These are phyloP conservation scores for Corvus hawaiiensis DNA, from an alignment of 2,113 vertebrate genomes.

Conservation along the genomic window DNA sequence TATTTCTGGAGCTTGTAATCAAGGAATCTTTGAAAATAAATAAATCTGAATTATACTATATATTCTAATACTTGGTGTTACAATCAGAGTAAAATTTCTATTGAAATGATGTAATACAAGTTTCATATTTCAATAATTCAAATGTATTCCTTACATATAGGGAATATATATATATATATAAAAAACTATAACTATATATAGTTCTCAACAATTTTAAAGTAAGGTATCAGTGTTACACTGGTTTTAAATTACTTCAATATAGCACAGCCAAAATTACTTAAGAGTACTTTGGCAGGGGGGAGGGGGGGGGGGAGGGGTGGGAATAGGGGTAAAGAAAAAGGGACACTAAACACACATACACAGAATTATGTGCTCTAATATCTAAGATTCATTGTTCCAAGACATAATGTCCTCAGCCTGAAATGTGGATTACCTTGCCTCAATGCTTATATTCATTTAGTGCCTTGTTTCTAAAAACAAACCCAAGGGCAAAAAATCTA, in stretches of 20 bases:
- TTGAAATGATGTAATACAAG: neutral
- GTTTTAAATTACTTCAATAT: neutral
- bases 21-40: neutral
- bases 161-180: neutral
- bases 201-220: neutral
- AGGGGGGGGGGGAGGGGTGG: rapidly evolving
- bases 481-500: neutral
- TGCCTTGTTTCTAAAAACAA: neutral
- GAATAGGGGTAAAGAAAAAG: neutral
- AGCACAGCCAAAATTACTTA: neutral
- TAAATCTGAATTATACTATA: neutral
- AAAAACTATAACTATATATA: neutral
- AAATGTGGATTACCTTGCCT: neutral
- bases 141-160: neutral
- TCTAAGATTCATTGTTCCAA: neutral
- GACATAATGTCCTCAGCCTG: neutral
- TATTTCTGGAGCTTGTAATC: neutral
- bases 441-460: neutral
- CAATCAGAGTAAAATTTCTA: neutral
- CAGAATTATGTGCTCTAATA: neutral
- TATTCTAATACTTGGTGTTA: neutral
- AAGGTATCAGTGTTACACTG: neutral
- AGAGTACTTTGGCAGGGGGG: neutral
- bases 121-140: neutral
- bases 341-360: neutral